Conservation (phyloP, 2,113 vertebrate genomes). For the Hassar affinis region DNA sequence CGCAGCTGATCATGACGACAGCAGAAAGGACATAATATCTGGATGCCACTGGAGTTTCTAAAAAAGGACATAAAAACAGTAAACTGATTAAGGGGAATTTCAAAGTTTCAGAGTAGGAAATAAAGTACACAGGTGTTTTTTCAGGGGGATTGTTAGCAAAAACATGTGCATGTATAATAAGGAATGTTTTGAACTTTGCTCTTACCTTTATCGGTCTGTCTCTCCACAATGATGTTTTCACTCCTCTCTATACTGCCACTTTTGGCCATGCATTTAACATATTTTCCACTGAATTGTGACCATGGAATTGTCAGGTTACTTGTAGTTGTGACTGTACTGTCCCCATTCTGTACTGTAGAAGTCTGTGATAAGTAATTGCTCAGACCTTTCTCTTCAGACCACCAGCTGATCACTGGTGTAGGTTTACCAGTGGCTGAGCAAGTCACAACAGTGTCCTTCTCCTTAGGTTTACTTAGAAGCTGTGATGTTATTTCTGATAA, state of each 20-base stretch:
- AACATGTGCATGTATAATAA: not conserved
- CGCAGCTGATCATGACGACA: not conserved
- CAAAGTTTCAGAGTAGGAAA: not conserved
- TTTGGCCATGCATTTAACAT: constrained; percentile 56
- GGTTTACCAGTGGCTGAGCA: constrained; percentile 73
- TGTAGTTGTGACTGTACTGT: constrained; percentile 58
- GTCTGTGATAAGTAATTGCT: fast-evolving
- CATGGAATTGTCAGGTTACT: constrained; percentile 54
- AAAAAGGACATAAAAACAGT: not conserved
- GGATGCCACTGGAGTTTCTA: not conserved
- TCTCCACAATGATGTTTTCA: not conserved
- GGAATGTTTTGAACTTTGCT: not conserved
- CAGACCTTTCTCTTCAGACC: fast-evolving
- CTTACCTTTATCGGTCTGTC: constrained; percentile 6
- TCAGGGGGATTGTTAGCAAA: not conserved
- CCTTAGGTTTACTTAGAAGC: not conserved
- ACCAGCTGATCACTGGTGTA: constrained; percentile 62
- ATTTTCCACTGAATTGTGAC: constrained; percentile 9
- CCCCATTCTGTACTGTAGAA: not conserved
- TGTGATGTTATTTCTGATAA: constrained; percentile 53
- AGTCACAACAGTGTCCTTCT: constrained; percentile 44
- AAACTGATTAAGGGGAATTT: not conserved
- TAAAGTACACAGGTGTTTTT: no score
- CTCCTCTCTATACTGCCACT: constrained; percentile 11
- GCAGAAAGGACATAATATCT: constrained; percentile 4